A percentile compares a stretch with the other conserved stretches of the same genome.
Evolutionary conservation across 2,113 vertebrate species (phyloP).

Genomic region (Passer domesticus): DNA sequence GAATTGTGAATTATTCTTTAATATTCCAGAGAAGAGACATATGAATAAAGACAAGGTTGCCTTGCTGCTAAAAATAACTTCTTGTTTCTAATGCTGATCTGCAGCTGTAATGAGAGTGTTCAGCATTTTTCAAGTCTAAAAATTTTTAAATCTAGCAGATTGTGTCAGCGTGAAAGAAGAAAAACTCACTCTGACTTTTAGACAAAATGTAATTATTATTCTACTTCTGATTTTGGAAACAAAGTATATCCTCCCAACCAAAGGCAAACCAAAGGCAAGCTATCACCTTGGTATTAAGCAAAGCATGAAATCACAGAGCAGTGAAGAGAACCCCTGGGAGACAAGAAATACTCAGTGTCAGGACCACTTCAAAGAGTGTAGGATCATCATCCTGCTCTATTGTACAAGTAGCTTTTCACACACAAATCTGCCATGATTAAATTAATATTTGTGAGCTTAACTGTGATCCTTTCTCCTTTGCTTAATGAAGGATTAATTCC

Average conservation of each 20-base stretch:
- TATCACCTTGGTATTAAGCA: background rate
- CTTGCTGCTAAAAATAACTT: conserved; percentile 43
- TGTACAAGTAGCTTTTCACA: background rate
- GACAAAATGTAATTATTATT: background rate
- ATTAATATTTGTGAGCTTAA: conserved; percentile 2
- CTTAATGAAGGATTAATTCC: background rate
- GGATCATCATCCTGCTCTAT: background rate
- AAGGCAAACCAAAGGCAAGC: conserved; percentile 11
- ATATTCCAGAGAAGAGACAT: conserved; percentile 8
- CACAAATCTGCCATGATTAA: background rate
- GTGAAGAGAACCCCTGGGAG: background rate
- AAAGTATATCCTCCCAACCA: background rate
- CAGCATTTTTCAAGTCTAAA: background rate
- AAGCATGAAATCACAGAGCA: background rate
- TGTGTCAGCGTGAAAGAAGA: background rate
- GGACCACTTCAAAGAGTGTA: background rate
- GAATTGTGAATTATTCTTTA: conserved; percentile 30
- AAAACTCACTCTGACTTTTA: background rate
- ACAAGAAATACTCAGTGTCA: background rate
- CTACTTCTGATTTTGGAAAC: background rate
- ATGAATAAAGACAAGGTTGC: conserved; percentile 6
- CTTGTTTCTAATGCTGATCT: conserved; percentile 21
- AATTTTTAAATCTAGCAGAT: background rate
- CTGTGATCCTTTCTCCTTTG: background rate
- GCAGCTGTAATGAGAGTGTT: background rate